These are phyloP conservation scores for Cheiracanthium punctorium DNA, from an alignment of 2,888 invertebrate genomes.

Conservation along the genomic window DNA sequence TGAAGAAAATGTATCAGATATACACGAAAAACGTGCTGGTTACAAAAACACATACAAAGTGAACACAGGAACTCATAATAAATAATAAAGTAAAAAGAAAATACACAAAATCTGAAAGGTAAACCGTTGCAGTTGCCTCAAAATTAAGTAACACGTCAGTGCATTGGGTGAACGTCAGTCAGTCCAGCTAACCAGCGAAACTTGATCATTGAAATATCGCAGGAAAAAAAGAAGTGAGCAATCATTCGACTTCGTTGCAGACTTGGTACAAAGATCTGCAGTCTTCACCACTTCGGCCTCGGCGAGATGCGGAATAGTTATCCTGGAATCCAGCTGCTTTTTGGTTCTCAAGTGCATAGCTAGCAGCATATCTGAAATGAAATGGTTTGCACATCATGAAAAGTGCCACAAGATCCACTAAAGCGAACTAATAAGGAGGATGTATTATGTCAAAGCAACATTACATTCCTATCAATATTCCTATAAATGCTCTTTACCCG, in stretches of 20 bases:
- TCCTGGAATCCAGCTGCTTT: slow-evolving; percentile 83
- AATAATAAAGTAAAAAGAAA: neutral
- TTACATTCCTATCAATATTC: too few species aligned
- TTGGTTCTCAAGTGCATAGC: slow-evolving; percentile 87
- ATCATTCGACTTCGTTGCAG: slow-evolving; percentile 83
- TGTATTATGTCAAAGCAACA: too few species aligned
- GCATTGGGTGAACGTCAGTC: slow-evolving; percentile 31
- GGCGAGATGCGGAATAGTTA: slow-evolving; percentile 89
- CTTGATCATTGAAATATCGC: neutral
- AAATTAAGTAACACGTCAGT: neutral
- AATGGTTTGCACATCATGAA: too few species aligned
- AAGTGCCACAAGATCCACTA: too few species aligned
- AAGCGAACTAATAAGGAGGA: too few species aligned
- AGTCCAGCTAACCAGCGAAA: slow-evolving; percentile 53
- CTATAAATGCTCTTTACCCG: too few species aligned
- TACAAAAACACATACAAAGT: neutral
- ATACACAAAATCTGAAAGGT: neutral
- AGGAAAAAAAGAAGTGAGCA: neutral
- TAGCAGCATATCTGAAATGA: slow-evolving; percentile 85
- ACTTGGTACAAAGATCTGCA: slow-evolving; percentile 89
- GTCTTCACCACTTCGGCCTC: slow-evolving; percentile 89
- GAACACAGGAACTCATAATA: slow-evolving; percentile 2
- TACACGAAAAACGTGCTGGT: neutral
- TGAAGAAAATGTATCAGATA: neutral
- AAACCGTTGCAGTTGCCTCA: neutral